Base-by-base conservation (phyloP, 2,113 vertebrate genomes). In the Nipponia nippon region DNA sequence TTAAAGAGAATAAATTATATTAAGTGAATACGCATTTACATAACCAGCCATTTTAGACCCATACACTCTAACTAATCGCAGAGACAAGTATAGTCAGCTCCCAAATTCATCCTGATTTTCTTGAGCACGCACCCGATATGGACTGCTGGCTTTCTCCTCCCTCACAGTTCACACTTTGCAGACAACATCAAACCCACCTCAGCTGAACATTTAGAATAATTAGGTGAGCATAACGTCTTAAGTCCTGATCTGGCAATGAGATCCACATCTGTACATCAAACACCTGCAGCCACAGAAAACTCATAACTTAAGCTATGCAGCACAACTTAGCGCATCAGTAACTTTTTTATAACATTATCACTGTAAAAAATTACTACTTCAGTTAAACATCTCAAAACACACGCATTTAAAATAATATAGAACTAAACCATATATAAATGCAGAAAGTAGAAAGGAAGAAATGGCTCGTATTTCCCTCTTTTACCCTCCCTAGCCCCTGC, bases 51-150 rank as follows among this genome's bases (percentile, higher is more conserved):
- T 47, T 91, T 87, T 29, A 85, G 27, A 87, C 7, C 21, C 23
- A 65, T 6, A 90, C 3, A 67, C 3, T 3, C 40, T 71, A 87
- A 75, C 34, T 65, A 84, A 82, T 58, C 30, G 52, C 26, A 69
- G 13, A 25, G 38, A 29, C 29, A 69, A 71, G 47, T 17, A 66
- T 1, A 53, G 29, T 38, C 55, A 95, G 47, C 30, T 79, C 12
- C 47, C 65, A 83, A 63, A 78, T 59, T 42, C 49, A 65, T 23
- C 13, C 38, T 38, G 22, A 71, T 75, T 71, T 91, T 63, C 66
- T 59, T 52, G 22, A 93, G 50, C 22, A 63, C 1, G 11, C 38
- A 77, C n/a, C 20, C 17, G 38, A 10, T 8, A 29, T 0, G 0
- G 17, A 69, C 27, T 44, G 36, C 21, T 26, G 22, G 21, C 34